These are phyloP conservation scores for Spatulosminthurus flaviceps DNA, from an alignment of 2,888 invertebrate genomes.

Conservation along the genomic window DNA sequence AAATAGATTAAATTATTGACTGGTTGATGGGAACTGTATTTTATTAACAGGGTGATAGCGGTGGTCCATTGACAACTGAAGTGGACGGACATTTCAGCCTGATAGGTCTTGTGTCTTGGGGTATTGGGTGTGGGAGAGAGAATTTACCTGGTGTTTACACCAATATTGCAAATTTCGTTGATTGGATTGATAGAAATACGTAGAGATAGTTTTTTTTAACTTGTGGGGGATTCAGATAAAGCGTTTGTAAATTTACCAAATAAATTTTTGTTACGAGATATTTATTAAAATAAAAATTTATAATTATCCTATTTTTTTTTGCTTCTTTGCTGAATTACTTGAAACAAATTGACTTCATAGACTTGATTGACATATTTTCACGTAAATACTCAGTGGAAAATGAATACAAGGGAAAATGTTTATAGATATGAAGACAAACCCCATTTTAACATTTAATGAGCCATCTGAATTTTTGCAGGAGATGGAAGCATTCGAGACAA, in stretches of 20 bases:
- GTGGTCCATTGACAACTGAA: slow-evolving; percentile 87
- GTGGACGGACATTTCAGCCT: slow-evolving; percentile 86
- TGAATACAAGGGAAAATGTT: no score
- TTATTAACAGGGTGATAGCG: slow-evolving; percentile 72
- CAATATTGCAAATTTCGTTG: slow-evolving; percentile 90
- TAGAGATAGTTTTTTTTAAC: background rate
- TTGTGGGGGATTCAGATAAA: background rate
- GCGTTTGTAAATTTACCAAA: background rate
- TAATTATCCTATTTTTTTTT: no score
- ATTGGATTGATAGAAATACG: slow-evolving; percentile 77
- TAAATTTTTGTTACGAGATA: slow-evolving; percentile 16
- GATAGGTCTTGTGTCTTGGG: slow-evolving; percentile 88
- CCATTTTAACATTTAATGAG: no score
- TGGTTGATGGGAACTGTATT: no score
- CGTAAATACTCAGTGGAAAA: no score
- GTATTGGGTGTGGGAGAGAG: slow-evolving; percentile 78
- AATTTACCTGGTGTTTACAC: slow-evolving; percentile 92
- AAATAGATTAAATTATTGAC: background rate
- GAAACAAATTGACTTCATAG: no score
- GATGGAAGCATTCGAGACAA: no score
- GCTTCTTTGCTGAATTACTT: no score
- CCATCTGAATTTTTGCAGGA: no score
- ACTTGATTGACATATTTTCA: no score
- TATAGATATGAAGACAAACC: no score
- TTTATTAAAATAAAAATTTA: background rate